Evolutionary conservation across 2,113 vertebrate species (phyloP).

Genomic region (Psilopsiagon aurifrons): DNA sequence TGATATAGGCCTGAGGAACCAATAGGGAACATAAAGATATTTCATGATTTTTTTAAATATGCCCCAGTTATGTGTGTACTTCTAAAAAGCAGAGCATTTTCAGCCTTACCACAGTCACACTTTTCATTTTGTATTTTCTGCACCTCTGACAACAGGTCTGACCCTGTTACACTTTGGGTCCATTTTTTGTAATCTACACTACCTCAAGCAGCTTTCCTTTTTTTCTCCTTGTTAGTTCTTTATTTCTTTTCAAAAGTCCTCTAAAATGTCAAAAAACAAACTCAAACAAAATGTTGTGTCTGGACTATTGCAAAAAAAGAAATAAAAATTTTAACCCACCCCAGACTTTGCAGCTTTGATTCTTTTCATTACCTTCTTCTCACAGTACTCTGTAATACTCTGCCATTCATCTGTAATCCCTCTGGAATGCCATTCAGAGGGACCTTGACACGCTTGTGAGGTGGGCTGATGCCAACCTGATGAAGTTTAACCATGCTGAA

Average conservation of each 20-base stretch:
- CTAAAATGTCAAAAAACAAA: background rate
- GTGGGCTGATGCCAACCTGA: too few species aligned
- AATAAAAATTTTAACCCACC: background rate
- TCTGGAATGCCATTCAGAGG: too few species aligned
- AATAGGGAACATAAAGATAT: background rate
- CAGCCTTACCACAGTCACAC: background rate
- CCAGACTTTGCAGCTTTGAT: background rate
- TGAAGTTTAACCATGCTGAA: too few species aligned
- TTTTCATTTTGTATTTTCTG: background rate
- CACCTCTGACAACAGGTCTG: background rate
- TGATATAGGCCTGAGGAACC: background rate
- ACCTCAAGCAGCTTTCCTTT: background rate
- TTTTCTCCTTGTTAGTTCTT: background rate
- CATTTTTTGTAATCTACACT: background rate
- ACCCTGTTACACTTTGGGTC: background rate
- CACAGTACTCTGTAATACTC: background rate
- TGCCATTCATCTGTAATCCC: background rate
- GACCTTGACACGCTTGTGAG: too few species aligned
- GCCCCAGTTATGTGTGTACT: background rate
- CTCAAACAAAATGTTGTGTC: background rate
- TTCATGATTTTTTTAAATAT: background rate
- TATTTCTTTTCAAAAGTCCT: background rate
- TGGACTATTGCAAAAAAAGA: background rate
- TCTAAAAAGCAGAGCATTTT: background rate
- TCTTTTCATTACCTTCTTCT: background rate